Evolutionary conservation across 2,113 vertebrate genomes (phyloP), one percentile per base, ranked within the genome.

Genomic region (Scalopus aquaticus): DNA sequence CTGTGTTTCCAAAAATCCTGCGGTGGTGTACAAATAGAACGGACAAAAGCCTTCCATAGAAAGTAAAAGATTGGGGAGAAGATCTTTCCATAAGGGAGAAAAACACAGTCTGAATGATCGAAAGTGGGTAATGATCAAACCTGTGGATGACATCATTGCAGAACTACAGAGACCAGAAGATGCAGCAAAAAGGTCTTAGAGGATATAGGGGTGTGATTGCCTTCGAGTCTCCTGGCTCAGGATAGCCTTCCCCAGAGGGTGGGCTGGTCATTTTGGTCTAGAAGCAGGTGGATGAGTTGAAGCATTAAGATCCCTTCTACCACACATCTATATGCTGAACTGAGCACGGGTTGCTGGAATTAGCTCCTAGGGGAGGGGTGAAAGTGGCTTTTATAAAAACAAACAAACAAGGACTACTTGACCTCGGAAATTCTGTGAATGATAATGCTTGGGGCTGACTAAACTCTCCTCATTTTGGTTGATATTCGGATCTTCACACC

Each of bases 371-470:
- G 32, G 42, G 19, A 42, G 26, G 51, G 26, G 10, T 6, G 58
- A 67, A 81, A 19, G 20, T 39, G 39, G 5, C 8, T 46, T 32
- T 65, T 65, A 49, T 32, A 37, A 24, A 30, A 60, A 64, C 9
- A 64, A 88, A 19, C 11, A 58, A 78, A 17, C 44, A 56, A 85
- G 12, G 35, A 28, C 19, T 1, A 0, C 32, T 28, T 39, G 12
- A 69, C 7, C 35, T 72, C 9, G 32, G 12, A 42, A 64, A 74
- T 15, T 26, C 13, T 32, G 73, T 78, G 76, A 22, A 3, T 3
- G 11, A 30, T 3, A 22, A 3, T 44, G 11, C 37, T 3, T 4
- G 7, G 5, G 35, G 3, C 11, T 0, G 56, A 51, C 3, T 22
- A 4, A 37, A 49, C 37, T 35, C 35, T 70, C 3, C 54, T n/a